Conservation (phyloP, 2,888 invertebrate species). For the Drosophila melanosoma region DNA sequence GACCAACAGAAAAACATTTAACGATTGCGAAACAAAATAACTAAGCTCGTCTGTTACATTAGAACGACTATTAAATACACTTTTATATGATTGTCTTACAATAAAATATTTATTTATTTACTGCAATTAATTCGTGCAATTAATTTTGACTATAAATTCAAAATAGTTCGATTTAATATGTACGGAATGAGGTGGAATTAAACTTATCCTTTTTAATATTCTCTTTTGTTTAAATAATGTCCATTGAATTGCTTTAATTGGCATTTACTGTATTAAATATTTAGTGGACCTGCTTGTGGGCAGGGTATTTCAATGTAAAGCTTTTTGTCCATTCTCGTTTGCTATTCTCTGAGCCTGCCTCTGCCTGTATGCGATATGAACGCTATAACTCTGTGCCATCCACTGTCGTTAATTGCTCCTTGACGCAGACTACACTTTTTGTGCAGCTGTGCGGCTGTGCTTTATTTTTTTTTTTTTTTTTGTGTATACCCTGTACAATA, state of each 20-base stretch:
- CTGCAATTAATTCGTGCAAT: neutral
- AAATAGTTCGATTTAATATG: neutral
- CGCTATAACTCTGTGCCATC: constrained; percentile 72
- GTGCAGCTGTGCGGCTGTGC: constrained; percentile 38
- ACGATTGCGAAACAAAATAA: constrained; percentile 57
- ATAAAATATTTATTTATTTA: neutral
- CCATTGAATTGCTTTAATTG: neutral
- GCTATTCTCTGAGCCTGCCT: constrained; percentile 42
- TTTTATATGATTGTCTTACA: constrained; percentile 7
- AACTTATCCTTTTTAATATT: neutral
- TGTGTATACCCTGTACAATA: constrained; percentile 35
- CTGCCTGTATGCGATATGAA: constrained; percentile 66
- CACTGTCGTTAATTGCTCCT: constrained; percentile 80
- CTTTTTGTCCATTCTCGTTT: constrained; percentile 37
- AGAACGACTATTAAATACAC: constrained; percentile 50
- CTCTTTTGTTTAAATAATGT: neutral
- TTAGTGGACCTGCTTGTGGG: neutral
- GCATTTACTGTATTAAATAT: neutral
- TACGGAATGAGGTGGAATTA: neutral
- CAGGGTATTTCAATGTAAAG: constrained; percentile 37
- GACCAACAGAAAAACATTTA: constrained; percentile 68
- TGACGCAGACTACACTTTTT: constrained; percentile 75
- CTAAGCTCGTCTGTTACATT: neutral
- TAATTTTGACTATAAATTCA: neutral
- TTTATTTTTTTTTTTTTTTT: constrained; percentile 31